Base-by-base conservation (phyloP, 2,113 vertebrate genomes). In the Otocyon megalotis region DNA sequence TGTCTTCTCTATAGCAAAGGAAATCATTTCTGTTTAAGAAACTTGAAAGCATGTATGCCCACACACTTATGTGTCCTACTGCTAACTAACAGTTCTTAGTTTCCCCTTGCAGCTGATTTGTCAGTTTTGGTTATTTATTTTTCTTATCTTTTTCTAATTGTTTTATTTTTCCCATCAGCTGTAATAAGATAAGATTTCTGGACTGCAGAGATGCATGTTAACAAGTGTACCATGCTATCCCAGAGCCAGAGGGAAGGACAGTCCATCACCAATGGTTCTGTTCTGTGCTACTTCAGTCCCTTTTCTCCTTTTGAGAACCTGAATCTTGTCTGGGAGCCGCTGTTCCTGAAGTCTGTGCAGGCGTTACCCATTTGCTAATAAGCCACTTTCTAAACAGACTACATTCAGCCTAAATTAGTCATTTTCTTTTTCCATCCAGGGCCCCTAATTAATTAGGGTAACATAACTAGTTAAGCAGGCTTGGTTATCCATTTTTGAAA, bases 341-440 rank as follows among this genome's bases (percentile, higher is more conserved):
- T 86, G 89, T 96, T 98, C n/a, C 95, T 97, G 48, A 79, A 98
- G 97, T 97, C 97, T 96, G 76, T 97, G 94, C 94, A 71, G 79
- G 56, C 97, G 83, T 97, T 98, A 92, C 91, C 97, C 86, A 83
- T 96, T 97, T 97, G 96, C 76, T 97, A 96, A 98, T 98, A 88
- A 97, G 93, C 92, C 97, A 48, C 90, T 97, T 84, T 97, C 67
- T 60, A 96, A 54, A 93, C 22, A 90, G 88, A 81, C 13, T 43
- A 22, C 77, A 0, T 1, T 86, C 92, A 88, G 82, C 80, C 94
- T 97, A 97, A 97, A 97, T 94, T 98, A 89, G 96, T 97, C 86
- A 96, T 96, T 97, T 98, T 50, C 93, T 97, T 97, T 97, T 95
- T 96, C 97, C 93, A 67, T 96, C 82, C 63, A 79, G 35, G 88